Evolutionary conservation across 1,140 invertebrate genomes (phyloP).

Genomic region (Armadillidium nasatum): DNA sequence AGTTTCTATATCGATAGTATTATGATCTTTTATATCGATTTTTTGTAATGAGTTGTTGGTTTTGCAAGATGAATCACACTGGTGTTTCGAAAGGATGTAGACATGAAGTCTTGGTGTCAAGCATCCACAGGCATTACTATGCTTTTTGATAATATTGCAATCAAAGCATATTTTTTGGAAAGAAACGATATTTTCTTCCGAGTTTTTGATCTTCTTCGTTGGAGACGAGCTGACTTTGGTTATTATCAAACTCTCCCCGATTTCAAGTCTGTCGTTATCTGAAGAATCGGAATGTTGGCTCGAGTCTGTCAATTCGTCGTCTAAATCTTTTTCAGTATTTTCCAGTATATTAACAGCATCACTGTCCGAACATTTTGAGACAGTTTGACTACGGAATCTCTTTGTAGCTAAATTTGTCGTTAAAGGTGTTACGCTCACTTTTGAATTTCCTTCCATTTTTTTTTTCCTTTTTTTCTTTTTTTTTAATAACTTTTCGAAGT

Average conservation of each 20-base stretch:
- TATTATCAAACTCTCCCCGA: not conserved
- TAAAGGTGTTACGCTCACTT: no score
- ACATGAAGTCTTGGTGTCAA: constrained; percentile 34
- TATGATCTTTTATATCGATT: not conserved
- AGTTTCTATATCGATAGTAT: no score
- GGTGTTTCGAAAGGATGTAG: constrained; percentile 24
- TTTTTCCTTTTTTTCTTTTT: no score
- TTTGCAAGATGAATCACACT: constrained; percentile 12
- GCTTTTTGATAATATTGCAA: constrained; percentile 28
- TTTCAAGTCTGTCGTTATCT: not conserved
- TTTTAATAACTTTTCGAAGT: no score
- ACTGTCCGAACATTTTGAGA: no score
- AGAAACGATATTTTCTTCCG: not conserved
- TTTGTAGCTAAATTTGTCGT: no score
- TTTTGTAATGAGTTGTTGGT: not conserved
- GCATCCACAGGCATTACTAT: constrained; percentile 29
- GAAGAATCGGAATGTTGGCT: no score
- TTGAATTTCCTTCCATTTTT: no score
- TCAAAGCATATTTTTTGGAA: constrained; percentile 30
- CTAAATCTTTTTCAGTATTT: no score
- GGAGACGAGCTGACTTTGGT: not conserved
- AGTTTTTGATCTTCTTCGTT: not conserved
- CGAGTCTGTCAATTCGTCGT: no score
- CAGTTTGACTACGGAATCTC: no score
- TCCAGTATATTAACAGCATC: no score